A percentile compares a stretch with the other conserved stretches of the same genome.
phyloP scores from a whole-genome alignment of 2,113 vertebrate genomes.

The Hepsetus odoe region DNA sequence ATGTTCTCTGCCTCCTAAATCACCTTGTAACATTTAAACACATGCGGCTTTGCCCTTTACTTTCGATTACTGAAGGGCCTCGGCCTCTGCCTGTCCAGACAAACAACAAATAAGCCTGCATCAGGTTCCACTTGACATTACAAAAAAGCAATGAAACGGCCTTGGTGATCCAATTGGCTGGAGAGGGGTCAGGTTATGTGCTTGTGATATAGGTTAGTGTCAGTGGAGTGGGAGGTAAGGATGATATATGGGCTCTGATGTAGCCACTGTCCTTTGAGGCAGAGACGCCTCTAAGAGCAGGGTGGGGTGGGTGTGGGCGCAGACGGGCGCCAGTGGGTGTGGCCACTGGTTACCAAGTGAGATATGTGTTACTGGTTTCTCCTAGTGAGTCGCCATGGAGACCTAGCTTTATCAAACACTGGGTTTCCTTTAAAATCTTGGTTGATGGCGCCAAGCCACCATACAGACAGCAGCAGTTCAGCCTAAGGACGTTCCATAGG shows the following conservation, averaged over 20 bases:
- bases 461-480: slow-evolving; percentile 3
- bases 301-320: slow-evolving; percentile 20
- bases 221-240: background rate
- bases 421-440: background rate
- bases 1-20: slow-evolving; percentile 33
- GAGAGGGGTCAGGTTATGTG: slow-evolving; percentile 25
- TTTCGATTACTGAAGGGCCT: slow-evolving; percentile 37
- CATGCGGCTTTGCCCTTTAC: slow-evolving; percentile 41
- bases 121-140: slow-evolving; percentile 44
- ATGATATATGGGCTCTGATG: slow-evolving; percentile 29
- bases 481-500: background rate
- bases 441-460: slow-evolving; percentile 28
- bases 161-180: slow-evolving; percentile 21
- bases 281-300: background rate
- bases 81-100: slow-evolving; percentile 1
- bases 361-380: slow-evolving; percentile 52
- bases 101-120: slow-evolving; percentile 36
- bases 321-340: slow-evolving; percentile 19
- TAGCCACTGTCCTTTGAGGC: slow-evolving; percentile 4
- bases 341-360: slow-evolving; percentile 37
- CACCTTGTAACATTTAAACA: slow-evolving; percentile 49
- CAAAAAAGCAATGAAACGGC: slow-evolving; percentile 39
- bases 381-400: slow-evolving; percentile 27
- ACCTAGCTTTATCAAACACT: slow-evolving; percentile 36
- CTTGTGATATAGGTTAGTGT: slow-evolving; percentile 29